These are phyloP conservation scores for Origma solitaria DNA, from an alignment of 2,113 vertebrate species.

Conservation along the genomic window DNA sequence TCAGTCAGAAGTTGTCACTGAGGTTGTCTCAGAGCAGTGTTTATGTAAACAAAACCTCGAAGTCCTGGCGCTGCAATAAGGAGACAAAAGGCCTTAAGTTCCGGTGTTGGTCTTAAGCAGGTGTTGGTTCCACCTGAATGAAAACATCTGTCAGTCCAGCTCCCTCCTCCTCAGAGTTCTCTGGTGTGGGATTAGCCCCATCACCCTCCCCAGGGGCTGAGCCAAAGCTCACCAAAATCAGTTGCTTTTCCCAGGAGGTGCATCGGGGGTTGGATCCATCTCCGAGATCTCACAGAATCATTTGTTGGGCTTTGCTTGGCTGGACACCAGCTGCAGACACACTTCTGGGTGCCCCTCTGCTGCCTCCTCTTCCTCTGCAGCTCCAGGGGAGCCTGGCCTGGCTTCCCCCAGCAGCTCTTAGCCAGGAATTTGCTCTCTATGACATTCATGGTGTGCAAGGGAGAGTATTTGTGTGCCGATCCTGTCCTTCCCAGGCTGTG, in stretches of 20 bases:
- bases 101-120: rapidly evolving
- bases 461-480: neutral
- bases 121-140: neutral
- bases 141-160: neutral
- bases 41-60: neutral
- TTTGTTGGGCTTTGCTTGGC: neutral
- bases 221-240: neutral
- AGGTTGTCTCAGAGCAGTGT: neutral
- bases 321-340: neutral
- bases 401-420: neutral
- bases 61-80: neutral
- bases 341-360: neutral
- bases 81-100: neutral
- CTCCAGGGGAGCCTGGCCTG: neutral
- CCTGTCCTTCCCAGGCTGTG: neutral
- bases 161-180: neutral
- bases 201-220: neutral
- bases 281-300: neutral
- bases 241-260: neutral
- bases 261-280: neutral
- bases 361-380: neutral
- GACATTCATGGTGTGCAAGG: neutral
- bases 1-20: neutral
- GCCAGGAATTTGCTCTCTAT: neutral
- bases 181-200: neutral